phyloP scores from a whole-genome alignment of 2,888 invertebrate species.

The Aleiodes leptofemur region DNA sequence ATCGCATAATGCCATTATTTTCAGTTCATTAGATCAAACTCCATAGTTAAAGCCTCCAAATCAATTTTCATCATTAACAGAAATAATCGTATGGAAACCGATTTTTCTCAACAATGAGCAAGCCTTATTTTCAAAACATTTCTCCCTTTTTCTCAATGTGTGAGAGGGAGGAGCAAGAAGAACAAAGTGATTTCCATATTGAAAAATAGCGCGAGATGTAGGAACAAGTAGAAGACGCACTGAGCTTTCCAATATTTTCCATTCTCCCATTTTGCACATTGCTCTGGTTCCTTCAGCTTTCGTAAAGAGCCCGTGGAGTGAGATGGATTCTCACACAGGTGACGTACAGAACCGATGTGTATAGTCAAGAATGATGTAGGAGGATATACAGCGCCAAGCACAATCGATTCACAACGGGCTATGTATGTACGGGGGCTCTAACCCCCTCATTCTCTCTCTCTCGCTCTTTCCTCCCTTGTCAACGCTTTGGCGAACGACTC shows the following conservation, averaged over 20 bases:
- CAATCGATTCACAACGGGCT: constrained; percentile 16
- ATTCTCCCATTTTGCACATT: background rate
- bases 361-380: too few species aligned
- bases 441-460: too few species aligned
- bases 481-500: constrained; percentile 21
- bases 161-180: background rate
- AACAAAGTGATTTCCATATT: background rate
- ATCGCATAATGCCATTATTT: too few species aligned
- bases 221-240: constrained; percentile 11
- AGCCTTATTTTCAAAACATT: too few species aligned
- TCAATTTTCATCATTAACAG: too few species aligned
- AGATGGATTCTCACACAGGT: constrained; percentile 21
- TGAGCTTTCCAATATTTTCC: constrained; percentile 22
- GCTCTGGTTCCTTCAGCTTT: too few species aligned
- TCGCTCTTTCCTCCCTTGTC: constrained; percentile 4
- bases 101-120: too few species aligned
- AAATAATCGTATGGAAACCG: too few species aligned
- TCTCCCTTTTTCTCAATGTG: background rate
- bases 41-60: too few species aligned
- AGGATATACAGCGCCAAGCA: constrained; percentile 1
- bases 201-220: constrained; percentile 5
- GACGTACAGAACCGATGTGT: background rate
- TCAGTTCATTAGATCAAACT: too few species aligned
- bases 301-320: background rate
- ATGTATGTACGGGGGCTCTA: background rate